Evolutionary conservation across 2,888 invertebrate genomes (phyloP).

Genomic region (Cryptophagus acutangulus): DNA sequence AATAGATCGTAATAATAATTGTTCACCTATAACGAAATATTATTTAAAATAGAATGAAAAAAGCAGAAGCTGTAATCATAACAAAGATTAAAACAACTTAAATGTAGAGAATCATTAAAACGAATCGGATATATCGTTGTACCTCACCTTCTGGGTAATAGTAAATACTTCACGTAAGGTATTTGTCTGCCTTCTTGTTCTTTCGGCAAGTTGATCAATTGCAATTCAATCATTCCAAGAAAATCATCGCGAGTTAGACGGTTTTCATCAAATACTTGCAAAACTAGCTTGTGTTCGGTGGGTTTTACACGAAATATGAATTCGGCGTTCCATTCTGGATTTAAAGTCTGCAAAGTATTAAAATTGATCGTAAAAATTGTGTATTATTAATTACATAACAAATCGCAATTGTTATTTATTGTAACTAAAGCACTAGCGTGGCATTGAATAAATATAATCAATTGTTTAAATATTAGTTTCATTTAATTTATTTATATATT

Average conservation of each 20-base stretch:
- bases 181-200: constrained; percentile 65
- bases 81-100: no score
- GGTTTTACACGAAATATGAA: constrained; percentile 92
- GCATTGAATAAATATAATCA: no score
- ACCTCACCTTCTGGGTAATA: constrained; percentile 85
- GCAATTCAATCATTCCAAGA: constrained; percentile 91
- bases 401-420: background rate
- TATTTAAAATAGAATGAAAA: no score
- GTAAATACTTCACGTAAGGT: constrained; percentile 73
- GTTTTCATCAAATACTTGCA: constrained; percentile 98
- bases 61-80: no score
- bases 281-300: constrained; percentile 82
- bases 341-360: constrained; percentile 93
- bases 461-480: no score
- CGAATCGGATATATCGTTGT: background rate
- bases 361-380: no score
- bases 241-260: constrained; percentile 96
- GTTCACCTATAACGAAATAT: no score
- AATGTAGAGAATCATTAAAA: background rate
- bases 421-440: background rate
- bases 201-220: constrained; percentile 62
- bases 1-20: no score
- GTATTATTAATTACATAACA: no score
- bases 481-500: no score
- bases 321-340: constrained; percentile 97